Base-by-base conservation (phyloP, 2,113 vertebrate species). In the Tragelaphus imberbis region DNA sequence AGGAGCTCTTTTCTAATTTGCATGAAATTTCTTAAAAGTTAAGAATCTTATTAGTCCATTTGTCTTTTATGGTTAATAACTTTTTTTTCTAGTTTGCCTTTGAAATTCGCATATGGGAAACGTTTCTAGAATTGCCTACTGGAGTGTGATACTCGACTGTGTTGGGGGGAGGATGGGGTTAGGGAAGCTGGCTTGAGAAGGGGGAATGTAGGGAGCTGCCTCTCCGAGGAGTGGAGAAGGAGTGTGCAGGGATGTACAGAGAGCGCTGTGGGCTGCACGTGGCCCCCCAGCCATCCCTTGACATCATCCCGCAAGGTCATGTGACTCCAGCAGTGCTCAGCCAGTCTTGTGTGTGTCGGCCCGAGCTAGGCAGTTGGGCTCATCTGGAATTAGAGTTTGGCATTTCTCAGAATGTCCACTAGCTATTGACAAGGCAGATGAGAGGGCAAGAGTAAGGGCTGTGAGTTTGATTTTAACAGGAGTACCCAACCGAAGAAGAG, bases 31-130 rank as follows among this genome's bases (percentile, higher is more conserved):
- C 81, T 51, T 33, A 16, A 56, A 82, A 56, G 33, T 79, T 77
- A 79, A 68, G 30, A 36, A 51, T 81, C 14, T 55, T 68, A 4
- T 55, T 47, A 68, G 49, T 95, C 16, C 10, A 82, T 75, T 61
- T 59, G 61, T 88, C 53, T 59, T 27, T 49, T 88, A 13, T 51
- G 27, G 28, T 63, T 49, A 71, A 58, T 86, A 65, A 28, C 80
- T 47, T 88, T 86, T 65, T 27, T 56, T 85, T 59, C 16, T 58
- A 17, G 21, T 79, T 91, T 91, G 88, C 33, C n/a, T 79, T 80
- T 80, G 56, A 68, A 47, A 68, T n/a, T 95, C 63, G 21, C 56
- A 53, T 88, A 33, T 19, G 59, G 40, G 36, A 65, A 77, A 28
- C 2, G 9, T 58, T 87, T 36, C 79, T 91, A 49, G 49, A 23